Evolutionary conservation across 2,888 invertebrate species (phyloP).

Genomic region (Eristalis intricaria): DNA sequence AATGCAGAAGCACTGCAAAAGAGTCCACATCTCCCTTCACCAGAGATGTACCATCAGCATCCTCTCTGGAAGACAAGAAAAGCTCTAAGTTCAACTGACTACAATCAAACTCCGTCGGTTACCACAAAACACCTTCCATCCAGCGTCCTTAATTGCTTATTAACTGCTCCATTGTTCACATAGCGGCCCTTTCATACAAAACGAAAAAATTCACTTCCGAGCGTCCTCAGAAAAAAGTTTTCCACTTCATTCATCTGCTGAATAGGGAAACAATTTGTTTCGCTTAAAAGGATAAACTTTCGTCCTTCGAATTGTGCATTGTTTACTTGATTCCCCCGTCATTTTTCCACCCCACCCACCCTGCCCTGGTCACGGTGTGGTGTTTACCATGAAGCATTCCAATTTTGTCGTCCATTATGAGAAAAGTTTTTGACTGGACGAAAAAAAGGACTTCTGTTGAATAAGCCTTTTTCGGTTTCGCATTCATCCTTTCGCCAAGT

Average conservation of each 20-base stretch:
- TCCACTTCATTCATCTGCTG: conserved; percentile 26
- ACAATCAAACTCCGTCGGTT: neutral
- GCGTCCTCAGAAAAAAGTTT: conserved; percentile 22
- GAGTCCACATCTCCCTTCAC: no score
- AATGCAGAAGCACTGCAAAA: no score
- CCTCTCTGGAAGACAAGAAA: no score
- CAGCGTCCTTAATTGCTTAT: neutral
- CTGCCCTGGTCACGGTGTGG: conserved; percentile 44
- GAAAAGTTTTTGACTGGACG: conserved; percentile 46
- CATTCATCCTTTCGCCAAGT: conserved; percentile 22
- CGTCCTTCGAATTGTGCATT: conserved; percentile 52
- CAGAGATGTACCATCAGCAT: no score
- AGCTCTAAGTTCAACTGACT: neutral
- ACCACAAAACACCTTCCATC: neutral
- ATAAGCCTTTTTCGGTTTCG: conserved; percentile 52
- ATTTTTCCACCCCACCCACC: neutral
- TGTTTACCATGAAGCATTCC: conserved; percentile 58
- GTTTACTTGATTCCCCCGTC: conserved; percentile 53
- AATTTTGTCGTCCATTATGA: conserved; percentile 67
- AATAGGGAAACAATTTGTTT: conserved; percentile 52
- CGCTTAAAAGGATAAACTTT: conserved; percentile 50
- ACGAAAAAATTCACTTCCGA: neutral
- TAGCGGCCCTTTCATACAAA: neutral
- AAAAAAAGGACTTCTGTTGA: conserved; percentile 29
- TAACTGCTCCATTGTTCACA: neutral